Base-by-base conservation (phyloP, 2,888 invertebrate genomes). In the Spodoptera littoralis region DNA sequence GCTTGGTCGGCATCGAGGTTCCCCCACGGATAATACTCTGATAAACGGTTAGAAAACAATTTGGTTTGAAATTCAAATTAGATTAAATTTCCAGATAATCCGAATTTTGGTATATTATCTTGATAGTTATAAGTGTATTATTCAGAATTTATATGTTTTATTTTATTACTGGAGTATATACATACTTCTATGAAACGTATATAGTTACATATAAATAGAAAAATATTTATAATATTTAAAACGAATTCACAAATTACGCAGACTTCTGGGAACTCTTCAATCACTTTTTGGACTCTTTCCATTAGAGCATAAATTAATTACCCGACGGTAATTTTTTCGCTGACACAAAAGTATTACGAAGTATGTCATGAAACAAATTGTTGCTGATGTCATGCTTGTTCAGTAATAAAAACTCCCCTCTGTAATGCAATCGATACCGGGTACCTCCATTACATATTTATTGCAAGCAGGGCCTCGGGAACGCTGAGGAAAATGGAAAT, bases 371-470 rank as follows among this genome's bases (percentile, higher is more conserved):
- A 61, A 62, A 66, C 67, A 75, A 73, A 70, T 75, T 75, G 65
- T 71, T 81, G 87, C 86, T 89, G 89, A 90, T 88, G 86, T 90
- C 87, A 88, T 90, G 85, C 86, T 84, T 86, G 77, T 73, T 76
- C 76, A 70, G 84, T 82, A 87, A 87, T 88, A 90, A 87, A 89
- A 86, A 80, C 86, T 82, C 87, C 88, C 88, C 88, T 73, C 66
- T 56, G 79, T 84, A 81, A 84, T 84, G 84, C 83, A 89, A 92
- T 92, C 92, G 91, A 92, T 91, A 86, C 79, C 70, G 82, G 81
- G 86, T 82, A 80, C 82, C 82, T 85, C 86, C 87, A 89, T 92
- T 90, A 91, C 88, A 88, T 88, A 92, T 92, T 92, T 92, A 93
- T 91, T 87, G 84, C 86, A 80, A 79, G 76, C 83, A 81, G 87